Conservation (phyloP, 2,113 vertebrate species). For the Callocephalon fimbriatum region DNA sequence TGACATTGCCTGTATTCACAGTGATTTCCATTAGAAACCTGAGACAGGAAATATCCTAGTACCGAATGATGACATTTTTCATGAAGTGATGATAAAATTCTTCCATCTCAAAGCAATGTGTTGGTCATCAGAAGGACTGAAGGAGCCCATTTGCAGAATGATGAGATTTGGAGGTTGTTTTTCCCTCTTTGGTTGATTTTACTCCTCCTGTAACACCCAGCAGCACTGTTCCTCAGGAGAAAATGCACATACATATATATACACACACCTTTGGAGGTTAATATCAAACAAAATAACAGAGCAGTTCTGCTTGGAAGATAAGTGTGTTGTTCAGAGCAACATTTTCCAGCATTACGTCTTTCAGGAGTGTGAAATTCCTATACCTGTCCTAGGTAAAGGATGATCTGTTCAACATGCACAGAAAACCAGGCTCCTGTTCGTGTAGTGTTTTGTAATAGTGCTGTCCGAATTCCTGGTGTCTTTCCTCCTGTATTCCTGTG, state of each 20-base stretch:
- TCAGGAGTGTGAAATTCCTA: not conserved
- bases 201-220: not conserved
- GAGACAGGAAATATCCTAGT: not conserved
- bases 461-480: not conserved
- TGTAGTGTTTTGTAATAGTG: not conserved
- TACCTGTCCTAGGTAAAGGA: not conserved
- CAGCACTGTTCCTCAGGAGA: not conserved
- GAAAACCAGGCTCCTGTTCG: not conserved
- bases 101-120: not conserved
- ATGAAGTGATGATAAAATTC: not conserved
- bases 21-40: not conserved
- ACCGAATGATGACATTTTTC: not conserved
- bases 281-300: not conserved
- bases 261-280: not conserved
- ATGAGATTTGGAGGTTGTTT: fast-evolving
- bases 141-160: not conserved
- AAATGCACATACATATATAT: not conserved
- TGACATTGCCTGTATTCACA: not conserved
- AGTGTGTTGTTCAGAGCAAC: not conserved
- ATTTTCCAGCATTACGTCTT: not conserved
- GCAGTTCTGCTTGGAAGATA: not conserved
- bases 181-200: not conserved
- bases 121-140: not conserved
- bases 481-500: not conserved
- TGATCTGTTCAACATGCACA: not conserved